Evolutionary conservation across 2,113 vertebrate species (phyloP).

Genomic region (Phyllopteryx taeniolatus): DNA sequence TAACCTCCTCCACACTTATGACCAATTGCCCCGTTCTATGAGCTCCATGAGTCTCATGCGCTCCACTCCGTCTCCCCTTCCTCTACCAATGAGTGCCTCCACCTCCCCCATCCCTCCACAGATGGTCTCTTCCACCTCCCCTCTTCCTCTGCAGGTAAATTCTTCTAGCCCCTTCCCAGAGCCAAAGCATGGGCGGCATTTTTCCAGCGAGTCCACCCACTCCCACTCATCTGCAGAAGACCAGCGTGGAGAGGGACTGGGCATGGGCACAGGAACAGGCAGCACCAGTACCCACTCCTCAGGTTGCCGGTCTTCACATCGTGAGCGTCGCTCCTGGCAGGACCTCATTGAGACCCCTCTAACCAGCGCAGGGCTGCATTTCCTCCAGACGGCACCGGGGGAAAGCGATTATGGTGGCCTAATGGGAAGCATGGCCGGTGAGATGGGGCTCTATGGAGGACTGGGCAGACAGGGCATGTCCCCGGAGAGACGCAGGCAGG

Average conservation of each 20-base stretch:
- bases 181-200: conserved; percentile 78
- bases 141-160: conserved; percentile 78
- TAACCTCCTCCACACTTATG: conserved; percentile 63
- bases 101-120: conserved; percentile 71
- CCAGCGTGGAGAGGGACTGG: conserved; percentile 69
- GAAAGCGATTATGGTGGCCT: conserved; percentile 70
- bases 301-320: conserved; percentile 77
- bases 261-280: conserved; percentile 66
- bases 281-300: conserved; percentile 79
- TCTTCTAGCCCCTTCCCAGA: conserved; percentile 87
- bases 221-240: conserved; percentile 83
- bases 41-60: conserved; percentile 73
- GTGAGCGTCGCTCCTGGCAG: conserved; percentile 83
- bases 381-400: conserved; percentile 82
- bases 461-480: conserved; percentile 72
- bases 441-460: conserved; percentile 59
- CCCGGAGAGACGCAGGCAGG: conserved; percentile 79
- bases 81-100: conserved; percentile 65
- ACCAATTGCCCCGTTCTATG: conserved; percentile 63
- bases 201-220: conserved; percentile 86
- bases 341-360: conserved; percentile 83
- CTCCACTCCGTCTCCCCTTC: conserved; percentile 68
- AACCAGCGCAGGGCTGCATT: conserved; percentile 84
- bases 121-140: conserved; percentile 73
- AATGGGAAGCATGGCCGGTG: conserved; percentile 64